These are phyloP conservation scores for Mystacides longicornis DNA, from an alignment of 2,888 invertebrate species.

Conservation along the genomic window DNA sequence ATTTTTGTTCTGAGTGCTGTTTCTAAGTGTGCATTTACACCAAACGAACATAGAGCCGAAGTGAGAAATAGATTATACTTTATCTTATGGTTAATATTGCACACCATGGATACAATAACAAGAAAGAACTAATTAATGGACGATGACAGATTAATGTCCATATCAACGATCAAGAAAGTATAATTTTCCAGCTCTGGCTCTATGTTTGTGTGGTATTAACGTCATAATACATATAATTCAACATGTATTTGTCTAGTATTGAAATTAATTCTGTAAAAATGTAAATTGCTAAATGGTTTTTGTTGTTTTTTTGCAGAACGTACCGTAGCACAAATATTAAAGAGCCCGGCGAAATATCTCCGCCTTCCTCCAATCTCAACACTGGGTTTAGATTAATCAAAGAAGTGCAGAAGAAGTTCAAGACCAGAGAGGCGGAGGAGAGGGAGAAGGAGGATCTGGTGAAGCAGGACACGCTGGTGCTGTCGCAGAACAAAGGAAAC, in stretches of 20 bases:
- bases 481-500: conserved; percentile 94
- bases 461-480: conserved; percentile 91
- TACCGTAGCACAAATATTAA: conserved; percentile 96
- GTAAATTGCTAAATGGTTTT: background rate
- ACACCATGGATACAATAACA: too few species aligned
- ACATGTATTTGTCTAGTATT: background rate
- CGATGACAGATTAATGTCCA: too few species aligned
- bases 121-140: too few species aligned
- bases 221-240: too few species aligned
- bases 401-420: conserved; percentile 98
- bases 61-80: too few species aligned
- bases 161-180: too few species aligned
- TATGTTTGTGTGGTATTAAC: too few species aligned
- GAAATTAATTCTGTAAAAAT: conserved; percentile 2
- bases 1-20: too few species aligned
- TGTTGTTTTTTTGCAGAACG: conserved; percentile 52
- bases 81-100: too few species aligned
- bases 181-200: too few species aligned
- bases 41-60: too few species aligned
- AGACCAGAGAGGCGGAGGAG: conserved; percentile 97
- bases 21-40: too few species aligned
- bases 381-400: conserved; percentile 97
- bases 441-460: conserved; percentile 97
- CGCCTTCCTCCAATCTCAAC: conserved; percentile 92
- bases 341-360: conserved; percentile 90